A percentile compares a stretch with the other conserved stretches of the same genome.
Evolutionary conservation across 64 coral and sea anemone species (phyloP).

Genomic region (Anthopleura sola): DNA sequence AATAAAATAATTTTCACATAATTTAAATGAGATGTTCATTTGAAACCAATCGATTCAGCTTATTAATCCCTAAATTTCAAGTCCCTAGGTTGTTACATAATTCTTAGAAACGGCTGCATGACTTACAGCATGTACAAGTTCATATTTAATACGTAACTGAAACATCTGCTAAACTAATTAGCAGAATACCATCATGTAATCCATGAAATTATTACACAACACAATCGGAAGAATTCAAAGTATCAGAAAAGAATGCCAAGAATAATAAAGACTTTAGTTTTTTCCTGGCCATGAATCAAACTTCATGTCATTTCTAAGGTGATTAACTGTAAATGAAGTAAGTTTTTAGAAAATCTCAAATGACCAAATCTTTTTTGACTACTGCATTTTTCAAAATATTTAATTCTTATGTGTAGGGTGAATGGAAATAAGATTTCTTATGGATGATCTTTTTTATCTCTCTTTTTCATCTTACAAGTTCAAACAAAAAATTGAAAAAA

Average conservation of each 20-base stretch:
- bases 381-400: too few species aligned
- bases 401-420: too few species aligned
- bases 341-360: neutral
- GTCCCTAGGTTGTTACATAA: too few species aligned
- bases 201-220: neutral
- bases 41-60: neutral
- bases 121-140: neutral
- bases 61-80: neutral
- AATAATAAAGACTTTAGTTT: neutral
- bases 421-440: too few species aligned
- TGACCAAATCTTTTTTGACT: too few species aligned
- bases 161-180: slow-evolving; percentile 1
- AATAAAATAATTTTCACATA: too few species aligned
- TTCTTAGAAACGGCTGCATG: neutral
- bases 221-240: neutral
- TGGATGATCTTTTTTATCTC: too few species aligned
- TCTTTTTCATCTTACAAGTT: too few species aligned
- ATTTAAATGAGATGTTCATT: too few species aligned
- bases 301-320: neutral
- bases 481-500: too few species aligned
- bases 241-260: neutral
- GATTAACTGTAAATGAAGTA: neutral
- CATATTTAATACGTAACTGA: neutral
- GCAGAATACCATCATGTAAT: neutral
- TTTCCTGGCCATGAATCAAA: neutral